Evolutionary conservation across 2,888 invertebrate genomes (phyloP), one percentile per base, ranked within the genome.

Genomic region (Cordylochernes scorpioides): DNA sequence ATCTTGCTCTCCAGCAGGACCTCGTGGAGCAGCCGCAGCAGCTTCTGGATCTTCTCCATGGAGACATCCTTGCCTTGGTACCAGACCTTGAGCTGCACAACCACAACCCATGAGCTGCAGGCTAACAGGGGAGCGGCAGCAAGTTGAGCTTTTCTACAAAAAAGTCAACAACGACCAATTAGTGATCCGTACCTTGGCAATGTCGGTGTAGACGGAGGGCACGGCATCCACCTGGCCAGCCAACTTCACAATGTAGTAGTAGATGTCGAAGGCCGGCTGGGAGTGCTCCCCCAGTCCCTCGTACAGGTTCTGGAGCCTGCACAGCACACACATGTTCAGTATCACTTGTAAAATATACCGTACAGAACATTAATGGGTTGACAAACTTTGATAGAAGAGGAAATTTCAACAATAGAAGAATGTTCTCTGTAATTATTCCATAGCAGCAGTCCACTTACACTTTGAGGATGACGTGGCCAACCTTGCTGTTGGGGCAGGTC

Each of bases 301-400:
- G 51, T 86, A 91, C 30, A 94, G 55, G 34, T 88, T 65, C 68
- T 80, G 80, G 38, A 91, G 57, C 29, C 78, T 78, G 49, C n/a
- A n/a, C n/a, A n/a, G n/a, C n/a, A n/a, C n/a, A n/a, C n/a, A n/a
- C n/a, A n/a, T n/a, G n/a, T n/a, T n/a, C n/a, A n/a, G n/a, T n/a
- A n/a, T n/a, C n/a, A n/a, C n/a, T n/a, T n/a, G n/a, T n/a, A n/a
- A n/a, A n/a, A n/a, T n/a, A n/a, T n/a, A n/a, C n/a, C n/a, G n/a
- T n/a, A n/a, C n/a, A n/a, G n/a, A n/a, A n/a, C n/a, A n/a, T n/a
- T n/a, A n/a, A n/a, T n/a, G n/a, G n/a, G n/a, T n/a, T n/a, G n/a
- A n/a, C n/a, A n/a, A n/a, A n/a, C n/a, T n/a, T n/a, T n/a, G n/a
- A n/a, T n/a, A n/a, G n/a, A n/a, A n/a, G n/a, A n/a, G n/a, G n/a